These are phyloP conservation scores for Phoebastria nigripes DNA, from an alignment of 2,797 vertebrate genomes.

Conservation along the genomic window DNA sequence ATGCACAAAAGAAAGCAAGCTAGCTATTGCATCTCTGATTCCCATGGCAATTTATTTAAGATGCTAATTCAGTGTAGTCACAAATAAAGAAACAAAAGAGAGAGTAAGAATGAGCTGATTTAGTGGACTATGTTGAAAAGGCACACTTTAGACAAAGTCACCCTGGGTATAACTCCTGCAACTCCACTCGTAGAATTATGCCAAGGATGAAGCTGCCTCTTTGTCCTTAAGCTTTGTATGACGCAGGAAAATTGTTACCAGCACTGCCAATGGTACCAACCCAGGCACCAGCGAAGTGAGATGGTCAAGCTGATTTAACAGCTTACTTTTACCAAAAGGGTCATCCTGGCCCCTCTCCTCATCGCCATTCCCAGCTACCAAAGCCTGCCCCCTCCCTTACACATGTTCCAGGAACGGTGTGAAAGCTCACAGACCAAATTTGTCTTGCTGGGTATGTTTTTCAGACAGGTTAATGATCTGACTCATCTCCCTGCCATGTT, in stretches of 20 bases:
- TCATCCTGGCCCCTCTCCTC: neutral
- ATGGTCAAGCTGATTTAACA: neutral
- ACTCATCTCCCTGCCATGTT: neutral
- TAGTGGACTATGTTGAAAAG: conserved; percentile 16
- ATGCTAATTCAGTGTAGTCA: conserved; percentile 49
- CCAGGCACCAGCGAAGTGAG: neutral
- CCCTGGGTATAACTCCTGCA: neutral
- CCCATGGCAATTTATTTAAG: conserved; percentile 57
- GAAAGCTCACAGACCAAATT: neutral
- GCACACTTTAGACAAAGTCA: conserved; percentile 27
- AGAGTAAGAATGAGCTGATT: conserved; percentile 44
- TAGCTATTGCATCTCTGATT: conserved; percentile 35
- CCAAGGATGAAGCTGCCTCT: neutral
- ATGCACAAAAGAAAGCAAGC: conserved; percentile 21
- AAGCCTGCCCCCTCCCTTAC: neutral
- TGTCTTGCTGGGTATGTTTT: neutral
- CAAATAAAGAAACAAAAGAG: conserved; percentile 48
- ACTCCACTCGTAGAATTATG: neutral
- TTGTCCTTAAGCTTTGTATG: neutral
- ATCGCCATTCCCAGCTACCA: neutral
- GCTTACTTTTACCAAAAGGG: neutral
- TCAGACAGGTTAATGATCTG: neutral
- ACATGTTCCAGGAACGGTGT: neutral
- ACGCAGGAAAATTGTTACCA: neutral
- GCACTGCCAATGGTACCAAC: neutral